Conservation (phyloP, 1,140 invertebrate genomes). For the Drosophila lacteicornis region DNA sequence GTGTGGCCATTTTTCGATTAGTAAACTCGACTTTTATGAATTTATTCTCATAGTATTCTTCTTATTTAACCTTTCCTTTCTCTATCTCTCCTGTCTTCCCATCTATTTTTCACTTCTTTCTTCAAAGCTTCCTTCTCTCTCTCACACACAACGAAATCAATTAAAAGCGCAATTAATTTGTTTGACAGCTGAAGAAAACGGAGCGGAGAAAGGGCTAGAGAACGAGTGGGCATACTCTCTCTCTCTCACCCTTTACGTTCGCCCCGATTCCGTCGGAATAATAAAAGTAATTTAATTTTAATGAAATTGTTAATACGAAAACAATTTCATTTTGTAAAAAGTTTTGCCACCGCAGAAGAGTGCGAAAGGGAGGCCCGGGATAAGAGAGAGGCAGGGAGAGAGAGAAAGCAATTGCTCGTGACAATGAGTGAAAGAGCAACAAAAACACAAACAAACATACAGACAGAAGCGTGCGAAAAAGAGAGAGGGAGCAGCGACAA, state of each 20-base stretch:
- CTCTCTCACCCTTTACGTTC: background rate
- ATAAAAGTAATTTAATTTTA: slow-evolving; percentile 84
- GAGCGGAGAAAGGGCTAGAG: slow-evolving; percentile 1
- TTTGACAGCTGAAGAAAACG: slow-evolving; percentile 79
- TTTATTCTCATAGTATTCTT: background rate
- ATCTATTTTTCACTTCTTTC: background rate
- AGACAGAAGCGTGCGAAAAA: slow-evolving; percentile 50
- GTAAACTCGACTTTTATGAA: no score
- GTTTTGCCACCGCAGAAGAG: slow-evolving; percentile 46
- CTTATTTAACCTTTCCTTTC: background rate
- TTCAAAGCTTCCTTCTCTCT: background rate
- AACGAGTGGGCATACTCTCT: background rate
- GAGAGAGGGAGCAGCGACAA: slow-evolving; percentile 39
- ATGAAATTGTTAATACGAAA: slow-evolving; percentile 84
- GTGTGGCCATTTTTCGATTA: no score
- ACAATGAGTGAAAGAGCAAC: slow-evolving; percentile 70
- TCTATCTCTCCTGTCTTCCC: background rate
- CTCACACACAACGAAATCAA: slow-evolving; percentile 62
- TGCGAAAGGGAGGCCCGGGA: background rate
- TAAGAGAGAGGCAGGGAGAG: background rate
- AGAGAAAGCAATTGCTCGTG: slow-evolving; percentile 72
- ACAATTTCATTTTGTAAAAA: slow-evolving; percentile 84
- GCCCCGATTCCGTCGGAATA: slow-evolving; percentile 59
- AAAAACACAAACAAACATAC: slow-evolving; percentile 33
- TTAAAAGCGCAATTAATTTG: slow-evolving; percentile 82